A percentile compares a stretch with the other conserved stretches of the same genome.
Conservation (phyloP, 2,888 invertebrate genomes). For the Tipula lateralis region DNA sequence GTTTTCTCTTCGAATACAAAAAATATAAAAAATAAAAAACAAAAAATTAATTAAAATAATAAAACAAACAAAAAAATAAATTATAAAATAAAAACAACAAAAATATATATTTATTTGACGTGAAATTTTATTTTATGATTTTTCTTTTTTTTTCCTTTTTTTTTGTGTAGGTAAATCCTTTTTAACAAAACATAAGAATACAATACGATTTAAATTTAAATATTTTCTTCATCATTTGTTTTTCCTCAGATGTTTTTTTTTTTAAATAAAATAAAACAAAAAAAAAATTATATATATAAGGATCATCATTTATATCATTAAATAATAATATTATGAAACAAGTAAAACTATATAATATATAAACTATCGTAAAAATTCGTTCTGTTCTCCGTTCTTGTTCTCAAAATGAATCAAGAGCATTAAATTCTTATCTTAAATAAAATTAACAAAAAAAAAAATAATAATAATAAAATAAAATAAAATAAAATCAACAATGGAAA, state of each 20-base stretch:
- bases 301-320: slow-evolving; percentile 2
- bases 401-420: slow-evolving; percentile 24
- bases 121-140: slow-evolving; percentile 15
- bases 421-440: slow-evolving; percentile 24
- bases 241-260: background rate
- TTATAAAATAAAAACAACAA: background rate
- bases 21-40: too few relatives aligned
- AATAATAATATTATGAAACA: slow-evolving; percentile 9
- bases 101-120: slow-evolving; percentile 14
- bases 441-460: slow-evolving; percentile 7
- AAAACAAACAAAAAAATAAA: background rate
- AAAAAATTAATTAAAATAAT: slow-evolving; percentile 3
- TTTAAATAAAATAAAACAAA: background rate
- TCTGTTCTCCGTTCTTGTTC: slow-evolving; percentile 19
- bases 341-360: slow-evolving; percentile 1
- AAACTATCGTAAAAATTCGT: slow-evolving; percentile 24
- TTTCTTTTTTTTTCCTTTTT: background rate
- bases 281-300: background rate
- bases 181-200: slow-evolving; percentile 5
- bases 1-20: background rate
- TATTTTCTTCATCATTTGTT: background rate
- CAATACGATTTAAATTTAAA: slow-evolving; percentile 24
- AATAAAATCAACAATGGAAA: slow-evolving; percentile 24
- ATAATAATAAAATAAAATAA: slow-evolving; percentile 21
- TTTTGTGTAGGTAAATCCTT: background rate